phyloP scores from a whole-genome alignment of 2,113 vertebrate species.

The Mungos mungo region DNA sequence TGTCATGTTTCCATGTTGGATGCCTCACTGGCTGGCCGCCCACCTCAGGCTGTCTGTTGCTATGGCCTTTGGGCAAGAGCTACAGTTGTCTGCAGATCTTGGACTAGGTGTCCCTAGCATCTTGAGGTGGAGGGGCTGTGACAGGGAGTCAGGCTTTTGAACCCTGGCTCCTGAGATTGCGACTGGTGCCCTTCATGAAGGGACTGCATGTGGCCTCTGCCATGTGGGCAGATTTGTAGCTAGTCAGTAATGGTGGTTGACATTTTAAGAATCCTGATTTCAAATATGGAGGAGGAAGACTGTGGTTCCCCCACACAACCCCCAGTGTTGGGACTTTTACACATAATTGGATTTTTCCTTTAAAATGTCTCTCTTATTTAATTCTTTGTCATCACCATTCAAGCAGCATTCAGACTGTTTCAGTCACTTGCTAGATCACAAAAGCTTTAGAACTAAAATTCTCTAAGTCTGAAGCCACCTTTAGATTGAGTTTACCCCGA shows the following conservation, averaged over 20 bases:
- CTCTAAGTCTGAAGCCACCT: background rate
- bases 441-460: background rate
- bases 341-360: background rate
- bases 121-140: background rate
- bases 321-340: background rate
- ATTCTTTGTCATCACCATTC: background rate
- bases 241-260: background rate
- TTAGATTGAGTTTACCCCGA: background rate
- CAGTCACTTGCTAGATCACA: background rate
- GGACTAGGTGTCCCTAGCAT: background rate
- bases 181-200: background rate
- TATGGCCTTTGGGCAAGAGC: background rate
- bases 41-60: background rate
- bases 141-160: background rate
- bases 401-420: background rate
- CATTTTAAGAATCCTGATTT: background rate
- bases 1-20: background rate
- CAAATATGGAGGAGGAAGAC: background rate
- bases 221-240: background rate
- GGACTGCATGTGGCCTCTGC: background rate
- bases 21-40: background rate
- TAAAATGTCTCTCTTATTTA: background rate
- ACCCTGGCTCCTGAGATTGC: background rate
- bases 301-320: background rate
- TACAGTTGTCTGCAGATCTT: background rate